Conservation (phyloP, 2,797 vertebrate species). For the Erpetoichthys calabaricus region DNA sequence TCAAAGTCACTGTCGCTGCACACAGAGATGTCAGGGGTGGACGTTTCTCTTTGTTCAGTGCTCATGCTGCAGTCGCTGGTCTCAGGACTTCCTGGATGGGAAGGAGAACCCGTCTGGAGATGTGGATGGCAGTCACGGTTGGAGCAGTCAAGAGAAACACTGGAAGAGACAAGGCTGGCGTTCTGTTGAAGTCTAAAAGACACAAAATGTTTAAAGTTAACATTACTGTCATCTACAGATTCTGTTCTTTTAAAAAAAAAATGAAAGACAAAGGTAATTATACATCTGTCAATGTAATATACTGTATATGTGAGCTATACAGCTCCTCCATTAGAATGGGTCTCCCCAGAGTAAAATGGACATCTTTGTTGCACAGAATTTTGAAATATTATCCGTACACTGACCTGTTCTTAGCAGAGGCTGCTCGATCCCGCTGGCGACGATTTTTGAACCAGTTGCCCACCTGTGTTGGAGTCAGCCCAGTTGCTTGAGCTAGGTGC, state of each 20-base stretch:
- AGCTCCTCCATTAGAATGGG: no score
- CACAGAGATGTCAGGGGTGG: conserved; percentile 48
- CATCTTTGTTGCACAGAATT: no score
- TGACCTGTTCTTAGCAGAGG: conserved; percentile 60
- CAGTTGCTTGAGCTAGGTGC: conserved; percentile 60
- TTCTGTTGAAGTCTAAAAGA: conserved; percentile 49
- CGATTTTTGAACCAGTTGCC: conserved; percentile 74
- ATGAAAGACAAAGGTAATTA: no score
- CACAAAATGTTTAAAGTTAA: background rate
- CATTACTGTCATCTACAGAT: background rate
- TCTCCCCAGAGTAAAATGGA: no score
- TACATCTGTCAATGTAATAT: no score
- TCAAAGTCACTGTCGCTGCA: conserved; percentile 61
- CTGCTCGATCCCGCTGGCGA: conserved; percentile 56
- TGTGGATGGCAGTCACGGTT: conserved; percentile 35
- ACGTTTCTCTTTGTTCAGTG: conserved; percentile 29
- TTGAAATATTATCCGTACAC: conserved; percentile 1
- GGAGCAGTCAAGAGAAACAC: conserved; percentile 36
- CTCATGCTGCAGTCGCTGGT: conserved; percentile 51
- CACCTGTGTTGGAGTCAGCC: conserved; percentile 62
- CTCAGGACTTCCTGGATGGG: conserved; percentile 39
- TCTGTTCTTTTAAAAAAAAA: background rate
- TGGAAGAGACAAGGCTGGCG: conserved; percentile 31
- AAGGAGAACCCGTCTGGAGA: conserved; percentile 32
- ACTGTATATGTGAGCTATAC: no score